phyloP scores from a whole-genome alignment of 2,888 invertebrate species.

The Blera fallax region DNA sequence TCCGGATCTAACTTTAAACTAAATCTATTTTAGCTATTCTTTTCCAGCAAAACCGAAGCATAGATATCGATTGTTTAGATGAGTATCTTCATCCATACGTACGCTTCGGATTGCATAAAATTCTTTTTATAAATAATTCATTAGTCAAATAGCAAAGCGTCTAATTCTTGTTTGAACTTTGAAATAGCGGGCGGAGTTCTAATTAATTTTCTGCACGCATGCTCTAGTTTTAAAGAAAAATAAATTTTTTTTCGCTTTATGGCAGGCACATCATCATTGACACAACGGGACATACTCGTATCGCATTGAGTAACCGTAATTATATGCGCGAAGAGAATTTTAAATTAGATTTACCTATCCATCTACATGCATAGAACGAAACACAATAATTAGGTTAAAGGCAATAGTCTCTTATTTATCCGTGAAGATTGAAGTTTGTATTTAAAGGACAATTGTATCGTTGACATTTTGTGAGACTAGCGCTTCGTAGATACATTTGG shows the following conservation, averaged over 20 bases:
- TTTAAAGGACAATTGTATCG: background rate
- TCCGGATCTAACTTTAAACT: background rate
- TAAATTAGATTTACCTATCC: background rate
- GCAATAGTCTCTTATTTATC: too few relatives aligned
- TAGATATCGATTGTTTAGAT: background rate
- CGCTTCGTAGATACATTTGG: too few relatives aligned
- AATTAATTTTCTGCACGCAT: conserved; percentile 56
- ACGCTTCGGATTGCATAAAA: conserved; percentile 1
- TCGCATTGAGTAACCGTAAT: conserved; percentile 6
- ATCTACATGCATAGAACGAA: background rate
- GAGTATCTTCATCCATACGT: background rate
- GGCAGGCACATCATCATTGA: background rate
- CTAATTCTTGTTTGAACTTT: background rate
- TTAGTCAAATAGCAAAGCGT: conserved; percentile 1
- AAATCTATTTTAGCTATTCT: background rate
- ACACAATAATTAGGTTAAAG: background rate
- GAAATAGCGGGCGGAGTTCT: background rate
- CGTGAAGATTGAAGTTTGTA: too few relatives aligned
- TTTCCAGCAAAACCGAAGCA: background rate
- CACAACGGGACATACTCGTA: background rate
- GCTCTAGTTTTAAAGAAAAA: conserved; percentile 23
- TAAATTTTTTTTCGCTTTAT: background rate
- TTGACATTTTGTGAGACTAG: too few relatives aligned
- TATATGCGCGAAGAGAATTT: background rate
- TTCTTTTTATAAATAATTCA: conserved; percentile 35